phyloP scores from a whole-genome alignment of 2,113 vertebrate species.

The Picathartes gymnocephalus region DNA sequence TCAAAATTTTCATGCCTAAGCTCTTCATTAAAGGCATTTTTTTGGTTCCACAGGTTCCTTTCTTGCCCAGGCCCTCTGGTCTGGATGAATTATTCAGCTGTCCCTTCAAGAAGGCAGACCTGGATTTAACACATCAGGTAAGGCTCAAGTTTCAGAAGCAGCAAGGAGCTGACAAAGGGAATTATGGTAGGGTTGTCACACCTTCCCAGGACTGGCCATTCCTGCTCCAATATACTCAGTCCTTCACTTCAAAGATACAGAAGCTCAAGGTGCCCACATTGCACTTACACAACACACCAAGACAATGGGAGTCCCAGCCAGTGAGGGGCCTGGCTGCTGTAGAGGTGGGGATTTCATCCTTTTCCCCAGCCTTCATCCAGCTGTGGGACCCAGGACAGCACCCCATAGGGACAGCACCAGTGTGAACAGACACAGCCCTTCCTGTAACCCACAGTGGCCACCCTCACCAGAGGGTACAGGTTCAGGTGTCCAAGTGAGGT shows the following conservation, averaged over 20 bases:
- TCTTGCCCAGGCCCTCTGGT: not conserved
- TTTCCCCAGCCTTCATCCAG: not conserved
- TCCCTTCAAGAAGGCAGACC: not conserved
- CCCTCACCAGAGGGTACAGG: rapidly evolving
- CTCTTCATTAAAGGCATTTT: not conserved
- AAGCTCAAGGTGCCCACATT: not conserved
- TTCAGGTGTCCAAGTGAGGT: not conserved
- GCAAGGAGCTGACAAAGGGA: not conserved
- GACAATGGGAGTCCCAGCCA: not conserved
- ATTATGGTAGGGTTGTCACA: not conserved
- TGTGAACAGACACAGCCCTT: rapidly evolving
- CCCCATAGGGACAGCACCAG: not conserved
- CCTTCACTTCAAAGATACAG: not conserved
- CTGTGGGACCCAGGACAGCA: not conserved
- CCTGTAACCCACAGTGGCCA: not conserved
- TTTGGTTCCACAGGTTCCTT: not conserved
- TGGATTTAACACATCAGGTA: not conserved
- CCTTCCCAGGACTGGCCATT: not conserved
- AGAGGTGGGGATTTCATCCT: not conserved
- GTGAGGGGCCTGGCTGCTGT: not conserved
- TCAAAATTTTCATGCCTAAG: not conserved
- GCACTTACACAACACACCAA: not conserved
- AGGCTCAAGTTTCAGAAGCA: not conserved
- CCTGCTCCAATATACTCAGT: not conserved
- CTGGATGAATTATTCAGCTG: not conserved